Percentiles rank a stretch among this genome's conserved stretches.
phyloP scores from a whole-genome alignment of 1,140 invertebrate species.

The Drosophila nebulosa region DNA sequence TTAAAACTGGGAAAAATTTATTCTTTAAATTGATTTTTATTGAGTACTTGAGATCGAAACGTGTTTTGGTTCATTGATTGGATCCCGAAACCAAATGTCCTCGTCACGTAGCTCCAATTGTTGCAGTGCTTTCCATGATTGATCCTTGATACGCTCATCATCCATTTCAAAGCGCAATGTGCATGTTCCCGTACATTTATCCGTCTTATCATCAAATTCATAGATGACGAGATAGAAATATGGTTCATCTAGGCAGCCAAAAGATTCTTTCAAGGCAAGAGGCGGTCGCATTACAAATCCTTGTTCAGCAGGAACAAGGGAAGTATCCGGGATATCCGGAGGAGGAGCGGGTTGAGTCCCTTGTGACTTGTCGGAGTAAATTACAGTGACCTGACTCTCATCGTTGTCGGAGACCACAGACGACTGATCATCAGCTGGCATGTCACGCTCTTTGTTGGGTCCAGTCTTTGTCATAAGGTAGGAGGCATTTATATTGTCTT shows the following conservation, averaged over 20 bases:
- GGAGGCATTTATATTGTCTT: conserved; percentile 2
- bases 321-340: not conserved
- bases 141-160: conserved; percentile 35
- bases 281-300: not conserved
- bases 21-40: not conserved
- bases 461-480: conserved; percentile 15
- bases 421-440: not conserved
- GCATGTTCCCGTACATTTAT: conserved; percentile 23
- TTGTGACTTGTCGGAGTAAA: not conserved
- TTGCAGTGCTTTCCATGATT: conserved; percentile 8
- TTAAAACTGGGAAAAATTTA: not conserved
- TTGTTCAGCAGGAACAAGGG: not conserved
- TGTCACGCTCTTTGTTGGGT: not conserved
- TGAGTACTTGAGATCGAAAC: too few species aligned
- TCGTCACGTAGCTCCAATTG: conserved; percentile 1
- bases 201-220: conserved; percentile 1
- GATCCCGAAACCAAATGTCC: conserved; percentile 32
- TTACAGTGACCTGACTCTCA: not conserved
- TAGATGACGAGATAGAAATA: conserved; percentile 42
- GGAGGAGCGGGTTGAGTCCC: not conserved
- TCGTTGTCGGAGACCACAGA: conserved; percentile 1
- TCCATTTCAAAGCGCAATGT: conserved; percentile 19
- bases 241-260: not conserved
- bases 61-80: not conserved
- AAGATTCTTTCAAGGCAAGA: conserved; percentile 24